Conservation (phyloP, 2,888 invertebrate genomes). For the Lysandra coridon region DNA sequence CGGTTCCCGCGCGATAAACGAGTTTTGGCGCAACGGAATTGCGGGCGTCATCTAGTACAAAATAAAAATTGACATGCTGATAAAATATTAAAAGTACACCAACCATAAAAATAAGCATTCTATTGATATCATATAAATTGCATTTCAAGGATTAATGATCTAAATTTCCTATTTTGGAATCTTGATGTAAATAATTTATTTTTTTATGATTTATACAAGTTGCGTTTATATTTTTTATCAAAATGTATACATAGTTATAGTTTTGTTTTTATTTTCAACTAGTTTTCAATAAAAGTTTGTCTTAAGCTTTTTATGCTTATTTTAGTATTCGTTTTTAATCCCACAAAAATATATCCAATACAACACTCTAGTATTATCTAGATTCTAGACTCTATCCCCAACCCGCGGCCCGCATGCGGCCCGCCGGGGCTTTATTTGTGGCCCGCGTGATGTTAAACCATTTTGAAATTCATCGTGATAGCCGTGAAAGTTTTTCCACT, state of each 20-base stretch:
- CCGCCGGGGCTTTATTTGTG: too few relatives aligned
- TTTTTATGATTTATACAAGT: constrained; percentile 65
- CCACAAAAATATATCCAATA: not conserved
- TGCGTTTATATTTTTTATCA: constrained; percentile 69
- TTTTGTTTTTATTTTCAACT: constrained; percentile 42
- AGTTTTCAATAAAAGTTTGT: constrained; percentile 47
- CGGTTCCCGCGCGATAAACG: too few relatives aligned
- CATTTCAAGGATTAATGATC: constrained; percentile 13
- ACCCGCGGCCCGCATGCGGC: too few relatives aligned
- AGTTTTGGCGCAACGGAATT: too few relatives aligned
- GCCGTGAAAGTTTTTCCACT: too few relatives aligned
- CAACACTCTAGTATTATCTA: constrained; percentile 3
- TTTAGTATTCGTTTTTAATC: constrained; percentile 26
- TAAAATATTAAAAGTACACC: constrained; percentile 2
- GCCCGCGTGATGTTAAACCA: too few relatives aligned
- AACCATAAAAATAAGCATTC: not conserved
- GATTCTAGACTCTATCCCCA: too few relatives aligned
- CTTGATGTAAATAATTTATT: constrained; percentile 63
- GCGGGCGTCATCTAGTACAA: too few relatives aligned
- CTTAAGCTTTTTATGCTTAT: constrained; percentile 40
- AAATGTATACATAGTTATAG: constrained; percentile 54
- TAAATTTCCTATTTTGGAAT: constrained; percentile 3
- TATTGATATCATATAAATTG: constrained; percentile 1
- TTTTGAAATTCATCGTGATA: too few relatives aligned
- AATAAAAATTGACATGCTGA: not conserved